phyloP scores from a whole-genome alignment of 2,113 vertebrate species.

The Chroicocephalus ridibundus region DNA sequence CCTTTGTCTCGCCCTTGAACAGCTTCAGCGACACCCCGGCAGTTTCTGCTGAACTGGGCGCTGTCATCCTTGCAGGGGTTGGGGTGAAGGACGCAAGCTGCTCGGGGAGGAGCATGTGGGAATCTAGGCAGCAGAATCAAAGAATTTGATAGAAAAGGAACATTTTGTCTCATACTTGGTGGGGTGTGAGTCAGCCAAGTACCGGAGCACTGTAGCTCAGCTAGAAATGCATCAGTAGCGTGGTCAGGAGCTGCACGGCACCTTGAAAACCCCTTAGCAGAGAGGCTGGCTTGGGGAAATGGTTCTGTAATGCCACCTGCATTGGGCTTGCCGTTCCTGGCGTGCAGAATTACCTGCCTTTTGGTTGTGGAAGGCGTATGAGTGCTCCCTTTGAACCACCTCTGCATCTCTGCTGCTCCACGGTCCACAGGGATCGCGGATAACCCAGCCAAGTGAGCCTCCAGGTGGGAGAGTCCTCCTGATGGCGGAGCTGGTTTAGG shows the following conservation, averaged over 20 bases:
- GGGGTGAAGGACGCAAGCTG: no score
- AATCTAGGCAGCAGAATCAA: not conserved
- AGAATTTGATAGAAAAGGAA: not conserved
- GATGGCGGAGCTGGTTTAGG: not conserved
- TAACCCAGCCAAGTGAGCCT: not conserved
- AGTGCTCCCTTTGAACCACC: not conserved
- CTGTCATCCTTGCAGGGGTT: not conserved
- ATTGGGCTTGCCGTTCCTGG: not conserved
- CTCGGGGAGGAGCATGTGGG: not conserved
- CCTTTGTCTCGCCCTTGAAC: not conserved
- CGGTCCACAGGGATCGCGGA: not conserved
- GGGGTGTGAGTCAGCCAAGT: not conserved
- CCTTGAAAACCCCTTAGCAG: not conserved
- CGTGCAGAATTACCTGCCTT: no score
- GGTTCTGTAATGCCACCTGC: not conserved
- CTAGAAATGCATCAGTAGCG: not conserved
- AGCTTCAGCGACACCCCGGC: not conserved
- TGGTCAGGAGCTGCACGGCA: not conserved
- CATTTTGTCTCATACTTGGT: not conserved
- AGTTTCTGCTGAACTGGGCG: not conserved
- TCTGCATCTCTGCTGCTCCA: not conserved
- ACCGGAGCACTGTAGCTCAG: not conserved
- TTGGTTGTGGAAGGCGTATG: not conserved
- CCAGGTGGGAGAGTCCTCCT: not conserved
- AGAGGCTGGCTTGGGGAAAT: not conserved